Percentiles rank a stretch among this genome's conserved stretches.
Conservation (phyloP, 2,797 vertebrate genomes). For the Eutrigla gurnardus region DNA sequence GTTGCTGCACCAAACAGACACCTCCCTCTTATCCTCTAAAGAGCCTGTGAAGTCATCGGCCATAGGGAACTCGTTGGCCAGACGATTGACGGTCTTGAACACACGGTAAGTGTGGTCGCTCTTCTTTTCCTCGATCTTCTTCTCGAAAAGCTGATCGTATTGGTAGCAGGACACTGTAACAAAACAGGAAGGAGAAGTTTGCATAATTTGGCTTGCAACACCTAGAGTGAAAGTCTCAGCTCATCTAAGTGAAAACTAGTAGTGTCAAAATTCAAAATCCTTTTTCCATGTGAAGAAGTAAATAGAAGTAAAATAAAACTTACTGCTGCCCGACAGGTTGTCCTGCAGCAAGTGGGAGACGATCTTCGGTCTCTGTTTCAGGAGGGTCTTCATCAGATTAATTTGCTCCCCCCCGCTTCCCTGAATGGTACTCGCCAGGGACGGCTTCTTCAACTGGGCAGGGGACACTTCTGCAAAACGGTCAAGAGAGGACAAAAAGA, state of each 20-base stretch:
- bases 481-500: background rate
- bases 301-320: slow-evolving; percentile 40
- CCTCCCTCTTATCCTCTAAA: slow-evolving; percentile 87
- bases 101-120: slow-evolving; percentile 92
- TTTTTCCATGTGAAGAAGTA: background rate
- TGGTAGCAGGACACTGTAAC: slow-evolving; percentile 90
- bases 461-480: slow-evolving; percentile 82
- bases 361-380: slow-evolving; percentile 90
- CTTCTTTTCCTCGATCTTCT: slow-evolving; percentile 91
- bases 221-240: slow-evolving; percentile 8
- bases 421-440: slow-evolving; percentile 64
- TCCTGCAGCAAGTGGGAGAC: slow-evolving; percentile 97
- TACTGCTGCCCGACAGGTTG: slow-evolving; percentile 91
- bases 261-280: too few species aligned
- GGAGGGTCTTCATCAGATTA: slow-evolving; percentile 87
- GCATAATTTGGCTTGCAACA: slow-evolving; percentile 37
- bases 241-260: background rate
- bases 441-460: slow-evolving; percentile 68
- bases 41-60: slow-evolving; percentile 83
- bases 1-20: slow-evolving; percentile 96
- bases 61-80: slow-evolving; percentile 88
- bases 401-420: slow-evolving; percentile 59
- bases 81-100: slow-evolving; percentile 94
- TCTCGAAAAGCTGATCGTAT: slow-evolving; percentile 89
- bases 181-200: slow-evolving; percentile 42